These are phyloP conservation scores for Ericerus pela DNA, from an alignment of 1,140 invertebrate genomes.

Conservation along the genomic window DNA sequence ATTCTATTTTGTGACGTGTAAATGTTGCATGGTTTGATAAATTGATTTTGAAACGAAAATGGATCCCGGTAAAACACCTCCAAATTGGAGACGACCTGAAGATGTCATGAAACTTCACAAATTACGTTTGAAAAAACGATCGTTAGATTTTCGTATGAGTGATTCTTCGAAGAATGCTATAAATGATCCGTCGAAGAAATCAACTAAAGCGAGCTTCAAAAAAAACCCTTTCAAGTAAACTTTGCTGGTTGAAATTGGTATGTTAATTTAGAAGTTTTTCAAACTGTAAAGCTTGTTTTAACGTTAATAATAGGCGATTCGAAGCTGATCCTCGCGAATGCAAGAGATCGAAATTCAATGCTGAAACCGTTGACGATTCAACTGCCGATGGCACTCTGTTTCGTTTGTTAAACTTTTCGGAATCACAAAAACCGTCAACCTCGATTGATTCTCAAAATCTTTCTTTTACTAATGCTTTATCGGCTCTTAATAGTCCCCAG, in stretches of 20 bases:
- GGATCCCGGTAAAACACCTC: constrained; percentile 18
- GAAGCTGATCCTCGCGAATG: too few relatives aligned
- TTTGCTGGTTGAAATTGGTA: too few relatives aligned
- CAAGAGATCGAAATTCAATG: background rate
- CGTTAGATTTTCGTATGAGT: constrained; percentile 46
- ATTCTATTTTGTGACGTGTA: too few relatives aligned
- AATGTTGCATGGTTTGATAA: too few relatives aligned
- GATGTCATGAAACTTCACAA: constrained; percentile 52
- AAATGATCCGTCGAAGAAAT: constrained; percentile 13
- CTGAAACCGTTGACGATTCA: background rate
- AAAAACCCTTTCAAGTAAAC: constrained; percentile 53
- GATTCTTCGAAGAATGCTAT: constrained; percentile 23
- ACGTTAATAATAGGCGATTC: too few relatives aligned
- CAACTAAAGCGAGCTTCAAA: constrained; percentile 1
- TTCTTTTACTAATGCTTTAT: background rate
- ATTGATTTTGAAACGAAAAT: too few relatives aligned
- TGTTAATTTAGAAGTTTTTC: too few relatives aligned
- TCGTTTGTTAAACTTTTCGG: background rate
- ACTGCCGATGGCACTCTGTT: background rate
- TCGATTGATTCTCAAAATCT: background rate
- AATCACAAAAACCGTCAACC: background rate
- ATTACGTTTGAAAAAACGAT: constrained; percentile 49
- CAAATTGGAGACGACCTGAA: constrained; percentile 41
- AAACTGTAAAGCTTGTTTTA: too few relatives aligned
- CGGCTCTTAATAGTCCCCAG: background rate